These are phyloP conservation scores for Graptemys geographica DNA, from an alignment of 2,797 vertebrate genomes.

Conservation along the genomic window DNA sequence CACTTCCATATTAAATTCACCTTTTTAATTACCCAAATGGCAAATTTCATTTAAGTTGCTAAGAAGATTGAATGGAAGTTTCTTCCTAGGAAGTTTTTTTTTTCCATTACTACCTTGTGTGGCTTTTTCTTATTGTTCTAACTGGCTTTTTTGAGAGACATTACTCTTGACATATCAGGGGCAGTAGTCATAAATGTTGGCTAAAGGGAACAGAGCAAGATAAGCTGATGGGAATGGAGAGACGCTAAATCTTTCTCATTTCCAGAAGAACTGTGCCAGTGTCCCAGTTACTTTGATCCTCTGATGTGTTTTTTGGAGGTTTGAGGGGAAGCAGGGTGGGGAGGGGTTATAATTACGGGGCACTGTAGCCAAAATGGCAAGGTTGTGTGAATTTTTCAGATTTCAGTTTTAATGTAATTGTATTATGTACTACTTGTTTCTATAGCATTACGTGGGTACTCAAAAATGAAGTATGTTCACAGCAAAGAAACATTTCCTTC, in stretches of 20 bases:
- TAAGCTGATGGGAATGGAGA: neutral
- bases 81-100: accelerated
- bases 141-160: neutral
- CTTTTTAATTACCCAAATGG: neutral
- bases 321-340: neutral
- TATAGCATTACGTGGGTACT: neutral
- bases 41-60: neutral
- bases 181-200: neutral
- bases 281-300: neutral
- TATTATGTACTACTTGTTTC: slow-evolving; percentile 40
- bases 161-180: neutral
- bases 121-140: neutral
- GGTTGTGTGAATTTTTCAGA: neutral
- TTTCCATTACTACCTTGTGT: neutral
- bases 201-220: neutral
- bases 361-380: neutral
- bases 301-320: neutral
- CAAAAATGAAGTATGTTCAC: neutral
- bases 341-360: neutral
- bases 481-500: neutral
- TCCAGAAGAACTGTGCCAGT: neutral
- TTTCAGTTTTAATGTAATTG: slow-evolving; percentile 43
- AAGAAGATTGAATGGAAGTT: neutral
- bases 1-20: neutral
- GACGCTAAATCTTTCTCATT: neutral